Conservation (phyloP, 2,797 vertebrate species). For the Tiaroga cobitis region DNA sequence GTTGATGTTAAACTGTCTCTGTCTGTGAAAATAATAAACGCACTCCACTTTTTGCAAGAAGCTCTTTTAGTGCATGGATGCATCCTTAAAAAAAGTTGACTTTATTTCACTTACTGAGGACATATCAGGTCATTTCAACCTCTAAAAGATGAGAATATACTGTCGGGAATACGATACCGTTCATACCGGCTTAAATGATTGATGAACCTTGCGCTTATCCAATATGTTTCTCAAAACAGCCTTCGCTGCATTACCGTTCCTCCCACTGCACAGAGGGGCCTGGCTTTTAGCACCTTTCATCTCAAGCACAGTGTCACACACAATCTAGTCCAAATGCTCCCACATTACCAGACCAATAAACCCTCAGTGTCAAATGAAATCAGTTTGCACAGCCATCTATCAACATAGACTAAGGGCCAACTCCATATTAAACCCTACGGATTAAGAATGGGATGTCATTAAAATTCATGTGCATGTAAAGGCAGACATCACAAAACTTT, state of each 20-base stretch:
- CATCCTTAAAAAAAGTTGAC: slow-evolving; percentile 2
- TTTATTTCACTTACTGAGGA: slow-evolving; percentile 25
- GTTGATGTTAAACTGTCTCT: background rate
- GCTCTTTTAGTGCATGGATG: slow-evolving; percentile 22
- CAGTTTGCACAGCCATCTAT: background rate
- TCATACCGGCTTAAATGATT: slow-evolving; percentile 46
- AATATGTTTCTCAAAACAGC: slow-evolving; percentile 37
- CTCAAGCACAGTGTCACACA: slow-evolving; percentile 12
- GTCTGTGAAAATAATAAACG: background rate
- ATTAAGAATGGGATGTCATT: too few relatives aligned
- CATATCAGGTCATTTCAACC: slow-evolving; percentile 34
- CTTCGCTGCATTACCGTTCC: slow-evolving; percentile 28
- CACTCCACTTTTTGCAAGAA: slow-evolving; percentile 1
- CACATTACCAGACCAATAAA: slow-evolving; percentile 12
- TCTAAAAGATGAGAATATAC: slow-evolving; percentile 34
- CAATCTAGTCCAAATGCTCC: slow-evolving; percentile 9
- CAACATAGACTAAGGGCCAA: background rate
- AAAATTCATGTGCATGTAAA: too few relatives aligned
- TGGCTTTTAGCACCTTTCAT: slow-evolving; percentile 36
- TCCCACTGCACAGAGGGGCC: slow-evolving; percentile 1
- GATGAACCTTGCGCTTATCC: slow-evolving; percentile 30
- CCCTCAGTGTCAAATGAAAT: background rate
- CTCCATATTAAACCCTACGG: too few relatives aligned
- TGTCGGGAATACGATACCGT: slow-evolving; percentile 3
- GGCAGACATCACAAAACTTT: too few relatives aligned